A percentile compares a stretch with the other conserved stretches of the same genome.
Evolutionary conservation across 2,113 vertebrate genomes (phyloP).

Genomic region (Nymphicus hollandicus): DNA sequence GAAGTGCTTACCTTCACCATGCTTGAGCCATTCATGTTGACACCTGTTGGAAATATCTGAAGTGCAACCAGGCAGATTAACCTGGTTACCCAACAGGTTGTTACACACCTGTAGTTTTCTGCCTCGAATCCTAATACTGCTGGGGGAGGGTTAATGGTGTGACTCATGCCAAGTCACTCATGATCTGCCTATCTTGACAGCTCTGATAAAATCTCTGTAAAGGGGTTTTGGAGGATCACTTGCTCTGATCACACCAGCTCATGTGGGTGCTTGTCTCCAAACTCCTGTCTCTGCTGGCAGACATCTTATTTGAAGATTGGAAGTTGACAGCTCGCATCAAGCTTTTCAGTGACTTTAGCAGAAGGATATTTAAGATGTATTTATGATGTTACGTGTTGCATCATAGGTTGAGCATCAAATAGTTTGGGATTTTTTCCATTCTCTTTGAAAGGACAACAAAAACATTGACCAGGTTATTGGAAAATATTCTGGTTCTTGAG

Average conservation of each 20-base stretch:
- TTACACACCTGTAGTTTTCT: neutral
- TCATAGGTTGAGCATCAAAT: neutral
- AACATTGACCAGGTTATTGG: neutral
- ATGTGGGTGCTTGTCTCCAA: neutral
- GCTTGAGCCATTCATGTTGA: neutral
- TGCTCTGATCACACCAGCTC: neutral
- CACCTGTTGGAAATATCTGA: neutral
- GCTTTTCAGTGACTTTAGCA: neutral
- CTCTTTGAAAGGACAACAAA: neutral
- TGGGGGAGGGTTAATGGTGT: neutral
- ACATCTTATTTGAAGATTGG: neutral
- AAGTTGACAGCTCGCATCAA: neutral
- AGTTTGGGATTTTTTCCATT: neutral
- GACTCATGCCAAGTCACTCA: neutral
- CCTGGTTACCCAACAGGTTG: neutral
- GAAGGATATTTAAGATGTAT: neutral
- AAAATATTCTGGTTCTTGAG: neutral
- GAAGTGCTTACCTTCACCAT: neutral
- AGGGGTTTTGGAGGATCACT: neutral
- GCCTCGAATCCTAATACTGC: neutral
- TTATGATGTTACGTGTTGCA: neutral
- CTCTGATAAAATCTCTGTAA: constrained; percentile 17
- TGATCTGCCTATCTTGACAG: neutral
- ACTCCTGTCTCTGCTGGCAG: neutral
- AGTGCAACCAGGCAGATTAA: neutral